Percentiles rank a stretch among this genome's conserved stretches.
These are phyloP conservation scores for Paracentrotus lividus DNA, from an alignment of 53 echinoderm and acorn worm genomes.

Conservation along the genomic window DNA sequence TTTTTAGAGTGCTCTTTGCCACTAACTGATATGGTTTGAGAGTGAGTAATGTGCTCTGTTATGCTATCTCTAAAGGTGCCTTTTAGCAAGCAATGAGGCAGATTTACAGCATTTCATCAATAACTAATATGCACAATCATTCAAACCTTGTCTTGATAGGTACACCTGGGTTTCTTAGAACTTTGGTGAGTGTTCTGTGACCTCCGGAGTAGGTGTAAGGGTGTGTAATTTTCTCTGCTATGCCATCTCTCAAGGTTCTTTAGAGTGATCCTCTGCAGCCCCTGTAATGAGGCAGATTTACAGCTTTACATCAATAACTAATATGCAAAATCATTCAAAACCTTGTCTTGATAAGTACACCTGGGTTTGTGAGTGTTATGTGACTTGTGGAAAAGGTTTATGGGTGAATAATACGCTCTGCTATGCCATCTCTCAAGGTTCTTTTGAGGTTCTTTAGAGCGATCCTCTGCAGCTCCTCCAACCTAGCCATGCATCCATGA, in stretches of 20 bases:
- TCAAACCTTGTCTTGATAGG: slow-evolving; percentile 56
- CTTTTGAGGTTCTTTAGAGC: slow-evolving; percentile 22
- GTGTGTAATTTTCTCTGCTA: slow-evolving; percentile 81
- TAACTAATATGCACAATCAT: too few species aligned
- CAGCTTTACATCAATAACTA: too few species aligned
- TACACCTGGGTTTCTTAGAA: slow-evolving; percentile 80
- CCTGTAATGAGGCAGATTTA: too few species aligned
- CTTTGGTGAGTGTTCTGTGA: slow-evolving; percentile 84
- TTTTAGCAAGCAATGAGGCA: not conserved
- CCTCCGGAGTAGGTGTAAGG: slow-evolving; percentile 84
- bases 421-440: slow-evolving; percentile 73
- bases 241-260: slow-evolving; percentile 57
- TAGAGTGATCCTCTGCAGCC: too few species aligned
- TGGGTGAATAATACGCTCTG: slow-evolving; percentile 76
- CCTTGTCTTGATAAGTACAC: slow-evolving; percentile 69
- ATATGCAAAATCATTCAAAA: too few species aligned
- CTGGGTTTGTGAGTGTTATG: slow-evolving; percentile 83
- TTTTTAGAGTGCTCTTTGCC: slow-evolving; percentile 82
- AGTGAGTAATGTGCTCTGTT: slow-evolving; percentile 79
- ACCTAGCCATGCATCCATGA: too few species aligned
- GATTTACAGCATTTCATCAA: too few species aligned
- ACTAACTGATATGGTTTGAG: slow-evolving; percentile 86
- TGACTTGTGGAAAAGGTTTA: slow-evolving; percentile 88
- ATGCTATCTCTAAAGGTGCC: slow-evolving; percentile 66
- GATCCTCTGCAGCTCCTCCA: too few species aligned